These are phyloP conservation scores for Archips xylosteana DNA, from an alignment of 2,888 invertebrate genomes.

Conservation along the genomic window DNA sequence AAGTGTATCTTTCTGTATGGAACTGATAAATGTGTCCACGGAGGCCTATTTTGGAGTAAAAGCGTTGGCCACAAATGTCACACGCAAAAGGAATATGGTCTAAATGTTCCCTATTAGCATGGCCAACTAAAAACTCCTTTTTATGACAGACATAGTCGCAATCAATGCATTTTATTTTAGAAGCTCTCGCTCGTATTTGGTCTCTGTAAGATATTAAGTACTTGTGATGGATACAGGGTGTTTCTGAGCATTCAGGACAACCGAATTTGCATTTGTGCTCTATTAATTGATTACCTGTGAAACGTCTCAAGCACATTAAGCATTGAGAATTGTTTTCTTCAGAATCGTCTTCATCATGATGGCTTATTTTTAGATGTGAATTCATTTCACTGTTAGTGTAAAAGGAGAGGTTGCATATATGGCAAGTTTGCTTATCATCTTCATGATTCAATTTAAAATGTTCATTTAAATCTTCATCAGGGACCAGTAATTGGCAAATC, in stretches of 20 bases:
- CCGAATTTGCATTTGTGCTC: constrained; percentile 62
- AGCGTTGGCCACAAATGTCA: constrained; percentile 60
- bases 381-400: constrained; percentile 56
- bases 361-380: constrained; percentile 57
- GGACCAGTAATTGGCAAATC: constrained; percentile 54
- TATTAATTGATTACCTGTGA: constrained; percentile 52
- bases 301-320: constrained; percentile 58
- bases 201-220: constrained; percentile 62
- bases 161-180: constrained; percentile 59
- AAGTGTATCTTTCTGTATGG: constrained; percentile 56
- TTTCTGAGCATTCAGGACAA: constrained; percentile 59
- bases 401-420: constrained; percentile 60
- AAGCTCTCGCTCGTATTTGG: constrained; percentile 55
- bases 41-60: constrained; percentile 62
- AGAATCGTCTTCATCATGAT: constrained; percentile 47
- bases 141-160: constrained; percentile 63
- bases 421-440: constrained; percentile 54
- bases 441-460: constrained; percentile 59
- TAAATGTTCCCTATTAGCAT: constrained; percentile 66
- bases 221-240: constrained; percentile 62
- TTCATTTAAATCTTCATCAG: constrained; percentile 53
- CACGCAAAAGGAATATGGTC: constrained; percentile 66
- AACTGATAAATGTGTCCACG: constrained; percentile 61
- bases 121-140: constrained; percentile 61
- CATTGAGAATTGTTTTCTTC: constrained; percentile 46